These are phyloP conservation scores for Sebastes jordani DNA, from an alignment of 2,797 vertebrate species.

Conservation along the genomic window DNA sequence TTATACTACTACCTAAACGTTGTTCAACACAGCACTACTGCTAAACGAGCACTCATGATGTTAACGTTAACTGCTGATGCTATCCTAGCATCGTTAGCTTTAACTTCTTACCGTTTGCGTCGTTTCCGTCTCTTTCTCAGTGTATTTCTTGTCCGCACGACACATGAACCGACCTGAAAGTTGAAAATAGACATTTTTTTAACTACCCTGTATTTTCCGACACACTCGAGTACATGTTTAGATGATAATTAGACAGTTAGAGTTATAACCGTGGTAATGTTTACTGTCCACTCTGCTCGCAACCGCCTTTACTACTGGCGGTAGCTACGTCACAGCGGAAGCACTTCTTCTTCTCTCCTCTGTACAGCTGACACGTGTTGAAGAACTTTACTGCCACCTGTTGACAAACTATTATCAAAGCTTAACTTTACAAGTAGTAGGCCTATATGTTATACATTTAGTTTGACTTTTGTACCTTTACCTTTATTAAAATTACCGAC, in stretches of 20 bases:
- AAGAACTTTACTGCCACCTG: not conserved
- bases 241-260: slow-evolving; percentile 81
- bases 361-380: not conserved
- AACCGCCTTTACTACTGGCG: slow-evolving; percentile 73
- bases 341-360: slow-evolving; percentile 19
- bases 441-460: not conserved
- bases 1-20: no score
- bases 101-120: slow-evolving; percentile 50
- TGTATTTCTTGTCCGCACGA: slow-evolving; percentile 39
- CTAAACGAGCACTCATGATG: fast-evolving
- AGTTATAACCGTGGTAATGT: slow-evolving; percentile 74
- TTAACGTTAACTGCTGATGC: not conserved
- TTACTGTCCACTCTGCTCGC: slow-evolving; percentile 73
- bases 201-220: slow-evolving; percentile 62
- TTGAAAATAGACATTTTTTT: slow-evolving; percentile 81
- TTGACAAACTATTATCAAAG: not conserved
- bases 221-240: slow-evolving; percentile 76
- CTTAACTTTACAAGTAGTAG: not conserved
- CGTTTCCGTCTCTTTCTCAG: slow-evolving; percentile 32
- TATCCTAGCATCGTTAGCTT: not conserved
- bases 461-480: not conserved
- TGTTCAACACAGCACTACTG: not conserved
- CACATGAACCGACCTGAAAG: slow-evolving; percentile 77
- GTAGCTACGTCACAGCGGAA: slow-evolving; percentile 50
- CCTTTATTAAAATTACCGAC: not conserved